These are phyloP conservation scores for Gymnopithys bicolor DNA, from an alignment of 2,797 vertebrate species.

Conservation along the genomic window DNA sequence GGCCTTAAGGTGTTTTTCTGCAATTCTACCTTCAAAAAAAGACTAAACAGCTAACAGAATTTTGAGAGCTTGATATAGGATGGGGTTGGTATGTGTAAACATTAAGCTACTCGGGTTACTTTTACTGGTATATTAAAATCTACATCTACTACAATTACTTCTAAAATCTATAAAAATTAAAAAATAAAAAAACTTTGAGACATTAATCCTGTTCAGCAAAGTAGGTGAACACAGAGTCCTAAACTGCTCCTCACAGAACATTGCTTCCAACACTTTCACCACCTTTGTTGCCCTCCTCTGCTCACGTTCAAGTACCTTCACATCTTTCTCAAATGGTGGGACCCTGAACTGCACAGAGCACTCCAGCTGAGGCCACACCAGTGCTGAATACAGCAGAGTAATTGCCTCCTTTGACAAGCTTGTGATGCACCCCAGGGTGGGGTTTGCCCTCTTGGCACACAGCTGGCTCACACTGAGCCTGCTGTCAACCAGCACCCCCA, in stretches of 20 bases:
- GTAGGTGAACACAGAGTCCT: not conserved
- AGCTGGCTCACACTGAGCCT: not conserved
- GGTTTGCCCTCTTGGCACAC: not conserved
- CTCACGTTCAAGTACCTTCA: not conserved
- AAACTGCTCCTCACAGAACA: not conserved
- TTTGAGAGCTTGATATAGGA: no score
- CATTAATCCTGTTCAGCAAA: no score
- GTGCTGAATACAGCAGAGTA: not conserved
- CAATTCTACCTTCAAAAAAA: no score
- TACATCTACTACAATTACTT: no score
- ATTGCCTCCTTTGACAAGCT: not conserved
- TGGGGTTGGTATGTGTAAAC: no score
- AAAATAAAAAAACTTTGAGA: no score
- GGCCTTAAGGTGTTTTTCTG: no score
- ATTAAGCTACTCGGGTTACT: no score
- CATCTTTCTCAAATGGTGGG: not conserved
- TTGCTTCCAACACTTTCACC: not conserved
- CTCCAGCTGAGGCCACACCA: not conserved
- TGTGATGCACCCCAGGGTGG: not conserved
- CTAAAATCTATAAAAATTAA: no score
- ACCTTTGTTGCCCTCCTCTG: not conserved
- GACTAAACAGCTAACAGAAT: no score
- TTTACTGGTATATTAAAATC: no score
- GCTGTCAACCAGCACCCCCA: not conserved
- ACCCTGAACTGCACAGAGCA: not conserved